Evolutionary conservation across 92 coral and sea anemone species (phyloP).

Genomic region (Umimayanthus chanpuru): DNA sequence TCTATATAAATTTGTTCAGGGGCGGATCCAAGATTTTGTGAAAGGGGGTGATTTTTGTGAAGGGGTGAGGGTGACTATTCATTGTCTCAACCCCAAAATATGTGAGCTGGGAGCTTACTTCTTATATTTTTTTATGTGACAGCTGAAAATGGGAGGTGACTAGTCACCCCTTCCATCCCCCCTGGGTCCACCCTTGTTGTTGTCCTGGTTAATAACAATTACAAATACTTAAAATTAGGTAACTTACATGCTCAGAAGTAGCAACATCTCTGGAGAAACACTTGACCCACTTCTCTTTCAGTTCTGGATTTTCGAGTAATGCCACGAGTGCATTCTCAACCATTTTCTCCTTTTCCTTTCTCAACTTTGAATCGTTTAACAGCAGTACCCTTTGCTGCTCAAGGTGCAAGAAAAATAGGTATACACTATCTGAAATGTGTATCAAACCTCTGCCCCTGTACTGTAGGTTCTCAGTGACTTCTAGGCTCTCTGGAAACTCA

Average conservation of each 20-base stretch:
- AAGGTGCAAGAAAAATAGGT: conserved; percentile 31
- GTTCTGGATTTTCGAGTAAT: background rate
- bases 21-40: too few relatives aligned
- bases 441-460: conserved; percentile 46
- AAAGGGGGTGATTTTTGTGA: too few relatives aligned
- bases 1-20: too few relatives aligned
- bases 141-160: too few relatives aligned
- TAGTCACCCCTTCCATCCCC: too few relatives aligned
- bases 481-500: conserved; percentile 46
- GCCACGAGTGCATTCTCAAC: conserved; percentile 11
- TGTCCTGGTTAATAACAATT: too few relatives aligned
- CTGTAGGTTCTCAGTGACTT: conserved; percentile 44
- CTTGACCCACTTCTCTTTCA: conserved; percentile 20
- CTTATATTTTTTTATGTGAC: too few relatives aligned
- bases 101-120: too few relatives aligned
- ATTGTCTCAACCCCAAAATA: too few relatives aligned
- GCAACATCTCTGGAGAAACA: conserved; percentile 6
- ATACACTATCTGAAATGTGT: conserved; percentile 41
- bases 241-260: conserved; percentile 1
- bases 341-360: conserved; percentile 12
- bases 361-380: conserved; percentile 33
- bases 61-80: too few relatives aligned
- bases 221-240: too few relatives aligned
- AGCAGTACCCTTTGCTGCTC: conserved; percentile 46
- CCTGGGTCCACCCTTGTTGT: too few relatives aligned